Conservation (phyloP, 2,113 vertebrate genomes). For the Anthoscopus minutus region DNA sequence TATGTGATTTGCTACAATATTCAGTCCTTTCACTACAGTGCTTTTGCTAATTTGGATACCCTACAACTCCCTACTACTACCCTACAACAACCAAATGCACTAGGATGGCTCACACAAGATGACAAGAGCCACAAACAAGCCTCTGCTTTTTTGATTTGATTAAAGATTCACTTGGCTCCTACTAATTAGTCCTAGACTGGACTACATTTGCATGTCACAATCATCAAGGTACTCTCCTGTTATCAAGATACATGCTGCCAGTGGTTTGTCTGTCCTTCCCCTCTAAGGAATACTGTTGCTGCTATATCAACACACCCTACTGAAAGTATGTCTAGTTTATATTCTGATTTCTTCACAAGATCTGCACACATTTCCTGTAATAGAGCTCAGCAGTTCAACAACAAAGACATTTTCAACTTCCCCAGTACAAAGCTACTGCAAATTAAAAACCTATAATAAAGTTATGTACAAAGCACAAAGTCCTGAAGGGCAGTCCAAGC, state of each 20-base stretch:
- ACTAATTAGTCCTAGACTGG: neutral
- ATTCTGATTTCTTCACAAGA: neutral
- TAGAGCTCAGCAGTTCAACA: neutral
- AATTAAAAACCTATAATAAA: neutral
- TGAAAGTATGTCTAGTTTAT: neutral
- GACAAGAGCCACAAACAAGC: neutral
- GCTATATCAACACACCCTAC: neutral
- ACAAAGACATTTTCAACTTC: neutral
- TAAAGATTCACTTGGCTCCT: neutral
- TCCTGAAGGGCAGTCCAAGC: neutral
- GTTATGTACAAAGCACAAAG: neutral
- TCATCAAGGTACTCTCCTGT: neutral
- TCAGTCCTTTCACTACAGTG: neutral
- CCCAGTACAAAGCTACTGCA: neutral
- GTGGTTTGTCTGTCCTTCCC: neutral
- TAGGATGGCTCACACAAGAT: neutral
- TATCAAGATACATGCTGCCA: neutral
- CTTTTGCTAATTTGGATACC: neutral
- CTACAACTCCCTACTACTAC: too few relatives aligned
- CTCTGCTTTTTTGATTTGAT: neutral
- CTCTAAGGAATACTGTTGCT: neutral
- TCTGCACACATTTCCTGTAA: neutral
- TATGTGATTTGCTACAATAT: neutral
- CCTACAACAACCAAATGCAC: rapidly evolving
- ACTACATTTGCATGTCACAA: neutral